Percentiles rank a stretch among this genome's conserved stretches.
phyloP scores from a whole-genome alignment of 1,140 invertebrate species.

The Diabrotica virgifera region DNA sequence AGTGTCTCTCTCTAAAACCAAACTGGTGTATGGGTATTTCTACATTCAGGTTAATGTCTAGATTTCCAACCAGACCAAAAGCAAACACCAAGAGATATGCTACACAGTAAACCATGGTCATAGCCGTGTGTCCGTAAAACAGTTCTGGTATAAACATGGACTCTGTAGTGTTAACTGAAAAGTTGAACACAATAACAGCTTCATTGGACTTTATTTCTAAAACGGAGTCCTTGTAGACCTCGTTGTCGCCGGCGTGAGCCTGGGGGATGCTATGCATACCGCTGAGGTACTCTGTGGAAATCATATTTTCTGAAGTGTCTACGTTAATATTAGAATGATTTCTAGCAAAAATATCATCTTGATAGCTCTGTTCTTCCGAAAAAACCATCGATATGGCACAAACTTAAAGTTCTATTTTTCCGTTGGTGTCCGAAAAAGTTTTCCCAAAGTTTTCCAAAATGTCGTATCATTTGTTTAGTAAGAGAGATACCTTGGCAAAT shows the following conservation, averaged over 20 bases:
- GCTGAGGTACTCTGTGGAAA: conserved; percentile 40
- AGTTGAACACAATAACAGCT: conserved; percentile 40
- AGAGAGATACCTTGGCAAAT: no score
- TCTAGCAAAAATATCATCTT: conserved; percentile 19
- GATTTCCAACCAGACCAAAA: conserved; percentile 83
- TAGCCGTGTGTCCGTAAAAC: conserved; percentile 70
- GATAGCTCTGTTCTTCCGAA: conserved; percentile 1
- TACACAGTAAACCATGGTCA: conserved; percentile 78
- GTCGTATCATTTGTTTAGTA: no score
- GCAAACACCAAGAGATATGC: conserved; percentile 83
- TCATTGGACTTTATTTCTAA: conserved; percentile 41
- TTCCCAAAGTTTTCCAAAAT: background rate
- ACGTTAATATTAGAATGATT: conserved; percentile 7
- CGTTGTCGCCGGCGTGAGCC: conserved; percentile 38
- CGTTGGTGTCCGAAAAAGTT: background rate
- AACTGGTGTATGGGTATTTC: no score
- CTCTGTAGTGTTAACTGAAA: conserved; percentile 48
- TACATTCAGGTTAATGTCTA: no score
- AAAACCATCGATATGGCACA: conserved; percentile 15
- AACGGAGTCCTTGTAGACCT: conserved; percentile 34
- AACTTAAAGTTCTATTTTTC: background rate
- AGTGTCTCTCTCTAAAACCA: no score
- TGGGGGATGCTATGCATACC: conserved; percentile 38
- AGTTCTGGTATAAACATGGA: conserved; percentile 50
- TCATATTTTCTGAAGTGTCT: conserved; percentile 35